Base-by-base conservation (phyloP, 2,888 invertebrate species). In the Ditylenchus weischeri region DNA sequence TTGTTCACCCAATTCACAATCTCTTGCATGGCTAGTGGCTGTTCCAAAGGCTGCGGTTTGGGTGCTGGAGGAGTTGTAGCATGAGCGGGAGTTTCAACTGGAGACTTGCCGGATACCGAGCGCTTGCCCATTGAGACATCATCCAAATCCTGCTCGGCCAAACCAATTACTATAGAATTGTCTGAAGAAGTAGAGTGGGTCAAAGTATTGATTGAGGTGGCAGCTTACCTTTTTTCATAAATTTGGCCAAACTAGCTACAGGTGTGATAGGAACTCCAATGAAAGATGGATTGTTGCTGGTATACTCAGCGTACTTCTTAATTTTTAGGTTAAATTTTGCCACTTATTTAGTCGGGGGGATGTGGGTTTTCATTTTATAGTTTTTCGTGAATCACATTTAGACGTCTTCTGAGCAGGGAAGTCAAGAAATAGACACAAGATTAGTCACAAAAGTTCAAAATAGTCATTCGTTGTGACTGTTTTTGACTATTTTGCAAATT, bases 141-240 rank as follows among this genome's bases (percentile, higher is more conserved):
- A 29, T 54, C 57, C 23, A 54, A 54, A 54, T 54, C 57, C 23
- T 54, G 23, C 18, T 54, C 57, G 11, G 29, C 57, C 57, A 54
- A 54, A 1, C 29, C 29, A 29, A 54, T 54, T 18, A 54, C 23
- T 29, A 54, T 54, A 8, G 29, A 54, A 18, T 18, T 54, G 29
- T 54, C 57, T 54, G 29, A 54, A 54, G 2, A 10, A 18, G 18
- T 6, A 10, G 5, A 50, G 2, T 54, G 2, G 2, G 13, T 15
- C 11, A 10, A 13, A 54, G 1, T 29, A 13, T 2, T 18, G 57
- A 10, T 29, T 54, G 23, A 54, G 23, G 23, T 29, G 11, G 11
- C 18, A 29, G 23, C 23, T 54, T 29, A 54, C 57, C 57, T 29
- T 54, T 54, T 54, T 54, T 54, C 13, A 54, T 13, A 8, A 54